These are phyloP conservation scores for Cyclargus thomasi DNA, from an alignment of 1,140 invertebrate species.

Conservation along the genomic window DNA sequence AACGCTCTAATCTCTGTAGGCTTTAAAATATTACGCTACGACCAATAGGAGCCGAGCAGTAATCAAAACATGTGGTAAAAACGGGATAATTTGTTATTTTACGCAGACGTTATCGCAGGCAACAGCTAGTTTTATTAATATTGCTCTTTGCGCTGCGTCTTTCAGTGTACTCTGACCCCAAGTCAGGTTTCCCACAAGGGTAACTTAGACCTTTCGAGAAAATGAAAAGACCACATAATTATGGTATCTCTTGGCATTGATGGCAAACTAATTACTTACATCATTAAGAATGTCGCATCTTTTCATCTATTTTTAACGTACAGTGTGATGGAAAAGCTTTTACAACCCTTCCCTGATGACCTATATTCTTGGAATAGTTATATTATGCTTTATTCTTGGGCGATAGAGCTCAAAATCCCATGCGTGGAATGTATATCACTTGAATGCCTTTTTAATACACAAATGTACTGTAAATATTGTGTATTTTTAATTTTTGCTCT, in stretches of 20 bases:
- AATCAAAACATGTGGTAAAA: too few species aligned
- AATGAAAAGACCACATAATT: not conserved
- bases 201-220: not conserved
- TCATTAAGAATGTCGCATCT: not conserved
- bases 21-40: too few species aligned
- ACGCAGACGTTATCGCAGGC: too few species aligned
- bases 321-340: not conserved
- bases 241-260: not conserved
- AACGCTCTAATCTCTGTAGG: too few species aligned
- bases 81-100: too few species aligned
- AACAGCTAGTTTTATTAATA: too few species aligned
- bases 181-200: not conserved
- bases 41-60: too few species aligned
- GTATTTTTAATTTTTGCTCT: not conserved
- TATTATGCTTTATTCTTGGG: not conserved
- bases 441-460: constrained; percentile 1
- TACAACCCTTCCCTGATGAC: not conserved
- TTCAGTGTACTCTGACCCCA: not conserved
- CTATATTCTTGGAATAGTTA: not conserved
- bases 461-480: constrained; percentile 3
- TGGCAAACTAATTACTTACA: not conserved
- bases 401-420: not conserved
- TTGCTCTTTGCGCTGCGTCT: not conserved
- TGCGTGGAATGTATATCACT: not conserved
- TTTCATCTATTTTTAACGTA: not conserved